phyloP scores from a whole-genome alignment of 1,140 invertebrate species.

The Diorhabda carinulata region DNA sequence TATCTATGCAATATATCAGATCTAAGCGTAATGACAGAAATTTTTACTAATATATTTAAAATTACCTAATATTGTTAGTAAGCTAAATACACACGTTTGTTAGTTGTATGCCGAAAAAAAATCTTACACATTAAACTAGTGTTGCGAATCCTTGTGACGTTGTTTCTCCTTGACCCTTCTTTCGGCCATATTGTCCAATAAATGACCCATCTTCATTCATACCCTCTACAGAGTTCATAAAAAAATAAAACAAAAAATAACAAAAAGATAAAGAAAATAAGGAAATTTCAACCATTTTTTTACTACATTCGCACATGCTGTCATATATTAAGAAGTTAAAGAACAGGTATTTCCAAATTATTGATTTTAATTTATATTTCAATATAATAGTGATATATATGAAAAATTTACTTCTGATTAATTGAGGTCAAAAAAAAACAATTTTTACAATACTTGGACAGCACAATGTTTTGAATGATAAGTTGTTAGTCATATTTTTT shows the following conservation, averaged over 20 bases:
- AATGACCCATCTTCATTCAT: slow-evolving; percentile 99
- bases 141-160: slow-evolving; percentile 76
- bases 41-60: neutral
- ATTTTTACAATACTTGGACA: too few species aligned
- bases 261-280: slow-evolving; percentile 38
- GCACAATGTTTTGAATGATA: too few species aligned
- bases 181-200: slow-evolving; percentile 90
- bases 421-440: too few species aligned
- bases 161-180: slow-evolving; percentile 62
- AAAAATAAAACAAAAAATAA: slow-evolving; percentile 39
- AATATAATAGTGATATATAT: too few species aligned
- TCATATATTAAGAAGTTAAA: neutral
- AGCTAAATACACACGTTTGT: neutral
- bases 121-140: slow-evolving; percentile 60
- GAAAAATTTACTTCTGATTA: too few species aligned
- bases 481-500: too few species aligned
- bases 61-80: slow-evolving; percentile 12
- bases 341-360: too few species aligned
- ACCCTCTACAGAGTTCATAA: slow-evolving; percentile 60
- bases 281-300: slow-evolving; percentile 29
- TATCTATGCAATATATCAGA: too few species aligned
- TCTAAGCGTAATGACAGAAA: too few species aligned
- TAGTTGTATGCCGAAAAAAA: slow-evolving; percentile 24
- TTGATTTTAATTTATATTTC: too few species aligned
- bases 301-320: neutral